Evolutionary conservation across 1,140 invertebrate species (phyloP), one percentile per base, ranked within the genome.

Genomic region (Camponotus floridanus): DNA sequence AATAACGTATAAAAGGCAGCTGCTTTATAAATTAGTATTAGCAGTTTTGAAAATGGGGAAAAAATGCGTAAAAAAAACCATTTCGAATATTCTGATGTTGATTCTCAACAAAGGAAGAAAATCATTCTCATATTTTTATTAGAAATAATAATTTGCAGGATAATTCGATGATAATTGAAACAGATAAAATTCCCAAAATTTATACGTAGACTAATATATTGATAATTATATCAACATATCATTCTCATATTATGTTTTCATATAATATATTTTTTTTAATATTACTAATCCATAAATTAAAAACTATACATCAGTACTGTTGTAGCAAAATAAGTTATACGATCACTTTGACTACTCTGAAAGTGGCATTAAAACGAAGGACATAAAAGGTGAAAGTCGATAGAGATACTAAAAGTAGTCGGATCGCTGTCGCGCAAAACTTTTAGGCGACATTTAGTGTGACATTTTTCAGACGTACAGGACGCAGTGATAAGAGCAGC

Each of bases 381-480:
- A 39, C 0, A 21, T 42, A 65, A 85, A 65, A 57, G 21, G 59
- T 42, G 73, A 64, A 13, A 85, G 81, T 78, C 36, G 61, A 51
- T 57, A 57, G 42, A 78, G 1, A 8, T 74, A 9, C 1, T 36
- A n/a, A 39, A 45, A 51, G 39, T 11, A 26, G 3, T 45, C 11
- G 15, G 11, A 33, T 76, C 15, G 3, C 61, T 26, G 11, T 67
- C 9, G 48, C 31, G 61, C n/a, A 39, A 70, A 70, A 70, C 68
- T 51, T 7, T 57, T 8, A 2, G 5, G 5, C 18, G 9, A 8
- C 31, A 39, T n/a, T n/a, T n/a, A n/a, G n/a, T 7, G n/a, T 51
- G 31, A 45, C 21, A 45, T 39, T 15, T 78, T 45, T 5, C 31
- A 78, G 61, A 48, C 15, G 4, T 7, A 2, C 13, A 62, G 21